phyloP scores from a whole-genome alignment of 2,113 vertebrate genomes.

The Engraulis encrasicolus region DNA sequence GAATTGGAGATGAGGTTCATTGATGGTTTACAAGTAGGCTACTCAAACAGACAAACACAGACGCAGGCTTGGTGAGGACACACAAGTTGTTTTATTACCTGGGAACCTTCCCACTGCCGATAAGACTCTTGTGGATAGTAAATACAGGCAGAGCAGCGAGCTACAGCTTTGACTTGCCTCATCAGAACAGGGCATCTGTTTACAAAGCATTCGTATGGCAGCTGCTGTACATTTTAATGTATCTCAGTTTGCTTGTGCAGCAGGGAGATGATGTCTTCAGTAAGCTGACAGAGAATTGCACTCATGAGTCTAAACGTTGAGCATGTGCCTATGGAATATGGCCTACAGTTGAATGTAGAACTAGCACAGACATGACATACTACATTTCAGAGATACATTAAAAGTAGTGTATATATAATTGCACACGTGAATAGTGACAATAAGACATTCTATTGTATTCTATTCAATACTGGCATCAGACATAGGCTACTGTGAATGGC shows the following conservation, averaged over 20 bases:
- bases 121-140: slow-evolving; percentile 52
- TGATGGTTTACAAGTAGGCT: slow-evolving; percentile 62
- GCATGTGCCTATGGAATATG: no score
- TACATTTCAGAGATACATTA: no score
- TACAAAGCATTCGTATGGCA: background rate
- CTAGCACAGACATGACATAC: no score
- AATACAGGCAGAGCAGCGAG: background rate
- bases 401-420: no score
- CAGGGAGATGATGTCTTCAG: background rate
- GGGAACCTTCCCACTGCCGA: slow-evolving; percentile 53
- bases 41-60: background rate
- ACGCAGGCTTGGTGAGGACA: slow-evolving; percentile 36
- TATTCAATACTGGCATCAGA: no score
- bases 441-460: no score
- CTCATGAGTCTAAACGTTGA: background rate
- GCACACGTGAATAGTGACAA: no score
- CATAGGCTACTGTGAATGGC: no score
- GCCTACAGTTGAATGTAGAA: no score
- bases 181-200: slow-evolving; percentile 1
- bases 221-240: background rate
- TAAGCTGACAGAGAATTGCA: background rate
- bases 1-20: background rate
- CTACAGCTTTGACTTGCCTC: background rate
- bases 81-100: slow-evolving; percentile 67
- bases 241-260: background rate